Evolutionary conservation across 2,888 invertebrate species (phyloP).

Genomic region (Drosophila kambysellisi): DNA sequence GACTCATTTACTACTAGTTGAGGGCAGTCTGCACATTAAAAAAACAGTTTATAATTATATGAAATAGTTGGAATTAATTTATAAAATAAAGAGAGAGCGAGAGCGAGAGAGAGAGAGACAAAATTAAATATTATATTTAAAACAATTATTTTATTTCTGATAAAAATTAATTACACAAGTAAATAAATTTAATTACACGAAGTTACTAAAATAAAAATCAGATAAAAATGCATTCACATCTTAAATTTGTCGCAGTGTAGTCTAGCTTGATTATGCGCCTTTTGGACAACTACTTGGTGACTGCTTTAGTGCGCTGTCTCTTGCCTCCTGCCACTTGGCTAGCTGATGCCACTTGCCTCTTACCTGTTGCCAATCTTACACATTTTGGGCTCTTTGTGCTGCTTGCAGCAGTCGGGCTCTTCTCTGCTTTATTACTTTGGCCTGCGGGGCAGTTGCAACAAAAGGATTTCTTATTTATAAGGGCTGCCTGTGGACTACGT

Average conservation of each 20-base stretch:
- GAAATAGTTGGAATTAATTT: not conserved
- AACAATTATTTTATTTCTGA: not conserved
- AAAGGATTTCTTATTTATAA: constrained; percentile 43
- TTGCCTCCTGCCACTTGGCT: not conserved
- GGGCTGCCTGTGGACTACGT: constrained; percentile 30
- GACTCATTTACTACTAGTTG: constrained; percentile 35
- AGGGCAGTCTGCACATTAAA: constrained; percentile 3
- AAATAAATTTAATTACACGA: not conserved
- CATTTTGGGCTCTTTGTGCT: constrained; percentile 31
- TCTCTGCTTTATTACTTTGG: constrained; percentile 57
- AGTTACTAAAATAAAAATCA: not conserved
- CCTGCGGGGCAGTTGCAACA: constrained; percentile 50
- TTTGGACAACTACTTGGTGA: constrained; percentile 27
- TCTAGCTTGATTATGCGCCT: constrained; percentile 48
- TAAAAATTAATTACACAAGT: not conserved
- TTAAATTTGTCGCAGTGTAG: not conserved
- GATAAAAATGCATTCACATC: not conserved
- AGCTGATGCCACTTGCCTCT: not conserved
- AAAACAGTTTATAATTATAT: not conserved
- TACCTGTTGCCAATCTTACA: constrained; percentile 29
- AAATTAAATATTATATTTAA: not conserved
- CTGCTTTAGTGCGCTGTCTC: not conserved
- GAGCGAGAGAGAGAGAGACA: fast-evolving
- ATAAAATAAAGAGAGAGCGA: too few relatives aligned
- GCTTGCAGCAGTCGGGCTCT: constrained; percentile 2